A percentile compares a stretch with the other conserved stretches of the same genome.
phyloP scores from a whole-genome alignment of 92 coral and sea anemone species.

The Paragorgia papillata region DNA sequence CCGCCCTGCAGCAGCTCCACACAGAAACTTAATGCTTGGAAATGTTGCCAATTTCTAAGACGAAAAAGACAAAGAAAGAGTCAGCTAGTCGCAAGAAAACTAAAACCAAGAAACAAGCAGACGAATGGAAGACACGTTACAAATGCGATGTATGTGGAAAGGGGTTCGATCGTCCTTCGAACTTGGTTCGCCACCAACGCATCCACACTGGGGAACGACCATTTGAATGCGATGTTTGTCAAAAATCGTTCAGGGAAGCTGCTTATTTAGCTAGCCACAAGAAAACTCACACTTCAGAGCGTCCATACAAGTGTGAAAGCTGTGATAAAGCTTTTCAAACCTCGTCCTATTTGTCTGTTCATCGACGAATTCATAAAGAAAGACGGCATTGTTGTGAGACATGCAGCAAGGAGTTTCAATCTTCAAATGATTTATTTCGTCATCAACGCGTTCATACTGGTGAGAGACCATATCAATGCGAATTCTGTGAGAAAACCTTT shows the following conservation, averaged over 20 bases:
- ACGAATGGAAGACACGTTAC: constrained; percentile 1
- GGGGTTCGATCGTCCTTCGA: constrained; percentile 32
- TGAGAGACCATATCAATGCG: constrained; percentile 59
- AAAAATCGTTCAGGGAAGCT: constrained; percentile 51
- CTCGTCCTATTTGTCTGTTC: constrained; percentile 49
- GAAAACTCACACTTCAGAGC: constrained; percentile 49
- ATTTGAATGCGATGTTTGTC: constrained; percentile 52
- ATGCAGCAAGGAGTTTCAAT: constrained; percentile 48
- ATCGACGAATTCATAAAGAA: constrained; percentile 55
- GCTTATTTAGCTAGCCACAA: constrained; percentile 50
- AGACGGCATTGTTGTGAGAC: constrained; percentile 36
- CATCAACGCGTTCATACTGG: constrained; percentile 61
- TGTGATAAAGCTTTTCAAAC: constrained; percentile 63
- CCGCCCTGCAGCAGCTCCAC: too few relatives aligned
- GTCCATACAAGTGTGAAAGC: constrained; percentile 44
- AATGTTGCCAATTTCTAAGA: too few relatives aligned
- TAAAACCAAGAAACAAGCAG: neutral
- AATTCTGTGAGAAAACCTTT: constrained; percentile 58
- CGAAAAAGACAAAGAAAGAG: too few relatives aligned
- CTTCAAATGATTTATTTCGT: constrained; percentile 49
- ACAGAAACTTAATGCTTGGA: too few relatives aligned
- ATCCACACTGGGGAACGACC: constrained; percentile 52
- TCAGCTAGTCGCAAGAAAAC: too few relatives aligned
- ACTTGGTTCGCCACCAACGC: constrained; percentile 15
- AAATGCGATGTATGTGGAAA: constrained; percentile 9